Evolutionary conservation across 2,797 vertebrate genomes (phyloP).

Genomic region (Pagetopsis macropterus): DNA sequence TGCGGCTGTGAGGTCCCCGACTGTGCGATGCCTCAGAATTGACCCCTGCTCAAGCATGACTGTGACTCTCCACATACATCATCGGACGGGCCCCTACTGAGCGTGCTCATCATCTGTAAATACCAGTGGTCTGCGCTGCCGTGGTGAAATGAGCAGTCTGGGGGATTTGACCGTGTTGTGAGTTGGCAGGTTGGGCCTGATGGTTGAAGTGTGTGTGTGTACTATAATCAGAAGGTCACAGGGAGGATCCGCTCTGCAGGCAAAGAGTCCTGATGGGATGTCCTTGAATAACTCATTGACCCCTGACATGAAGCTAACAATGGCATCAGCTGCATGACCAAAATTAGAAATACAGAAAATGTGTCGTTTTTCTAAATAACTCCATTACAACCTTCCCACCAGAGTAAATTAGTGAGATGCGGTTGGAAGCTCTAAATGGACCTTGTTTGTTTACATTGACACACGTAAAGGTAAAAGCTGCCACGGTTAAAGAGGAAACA

Average conservation of each 20-base stretch:
- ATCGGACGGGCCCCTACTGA: constrained; percentile 64
- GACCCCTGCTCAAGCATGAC: constrained; percentile 73
- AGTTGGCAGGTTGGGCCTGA: constrained; percentile 46
- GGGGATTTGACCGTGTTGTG: constrained; percentile 42
- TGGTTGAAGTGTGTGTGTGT: constrained; percentile 37
- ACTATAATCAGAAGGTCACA: constrained; percentile 65
- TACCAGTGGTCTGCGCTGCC: constrained; percentile 75
- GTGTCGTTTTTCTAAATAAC: too few species aligned
- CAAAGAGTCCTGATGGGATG: constrained; percentile 34
- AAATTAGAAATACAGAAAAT: too few species aligned
- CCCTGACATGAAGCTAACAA: constrained; percentile 9
- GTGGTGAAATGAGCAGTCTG: constrained; percentile 47
- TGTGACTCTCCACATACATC: constrained; percentile 76
- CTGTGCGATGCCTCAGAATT: constrained; percentile 69
- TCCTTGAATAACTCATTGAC: constrained; percentile 37
- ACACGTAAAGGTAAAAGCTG: not conserved
- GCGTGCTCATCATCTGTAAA: constrained; percentile 81
- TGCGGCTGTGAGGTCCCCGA: constrained; percentile 49
- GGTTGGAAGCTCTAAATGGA: not conserved
- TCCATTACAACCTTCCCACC: too few species aligned
- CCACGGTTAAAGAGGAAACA: not conserved
- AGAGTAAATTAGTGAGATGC: not conserved
- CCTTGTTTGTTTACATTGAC: not conserved
- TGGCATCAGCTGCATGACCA: not conserved
- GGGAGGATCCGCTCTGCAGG: constrained; percentile 35